Percentiles rank a stretch among this genome's conserved stretches.
Evolutionary conservation across 2,113 vertebrate genomes (phyloP).

Genomic region (Syngnathoides biaculeatus): DNA sequence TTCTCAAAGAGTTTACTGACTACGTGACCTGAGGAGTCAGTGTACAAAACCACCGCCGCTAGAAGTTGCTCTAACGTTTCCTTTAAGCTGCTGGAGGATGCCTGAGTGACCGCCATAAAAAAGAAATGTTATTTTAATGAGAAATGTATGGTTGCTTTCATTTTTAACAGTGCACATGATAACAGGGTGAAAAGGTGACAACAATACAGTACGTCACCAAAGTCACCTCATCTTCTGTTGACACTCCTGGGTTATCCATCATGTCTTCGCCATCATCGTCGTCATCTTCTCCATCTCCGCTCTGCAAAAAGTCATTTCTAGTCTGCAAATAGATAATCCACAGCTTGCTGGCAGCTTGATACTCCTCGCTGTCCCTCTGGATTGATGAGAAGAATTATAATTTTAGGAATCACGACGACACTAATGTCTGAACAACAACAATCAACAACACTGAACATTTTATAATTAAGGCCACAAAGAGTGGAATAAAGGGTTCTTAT

Average conservation of each 20-base stretch:
- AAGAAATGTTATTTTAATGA: neutral
- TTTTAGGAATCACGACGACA: neutral
- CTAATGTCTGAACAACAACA: no score
- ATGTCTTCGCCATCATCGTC: constrained; percentile 87
- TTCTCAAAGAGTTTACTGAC: constrained; percentile 98
- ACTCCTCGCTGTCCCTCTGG: constrained; percentile 87
- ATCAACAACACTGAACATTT: neutral
- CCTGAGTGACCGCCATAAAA: constrained; percentile 60
- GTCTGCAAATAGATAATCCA: constrained; percentile 91
- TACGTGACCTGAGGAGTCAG: constrained; percentile 86
- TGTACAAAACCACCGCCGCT: constrained; percentile 85
- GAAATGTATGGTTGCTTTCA: neutral
- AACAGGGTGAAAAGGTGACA: neutral
- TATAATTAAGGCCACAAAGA: neutral
- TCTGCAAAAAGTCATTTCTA: constrained; percentile 90
- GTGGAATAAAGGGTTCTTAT: neutral
- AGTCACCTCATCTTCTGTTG: constrained; percentile 84
- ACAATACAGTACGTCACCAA: neutral
- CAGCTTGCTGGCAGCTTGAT: constrained; percentile 88
- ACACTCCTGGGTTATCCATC: constrained; percentile 82
- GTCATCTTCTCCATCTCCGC: constrained; percentile 79
- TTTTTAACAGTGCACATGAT: neutral
- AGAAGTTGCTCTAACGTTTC: constrained; percentile 93
- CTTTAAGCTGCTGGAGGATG: constrained; percentile 84
- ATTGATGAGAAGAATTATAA: constrained; percentile 6